phyloP scores from a whole-genome alignment of 2,797 vertebrate species.

The Allobates femoralis region DNA sequence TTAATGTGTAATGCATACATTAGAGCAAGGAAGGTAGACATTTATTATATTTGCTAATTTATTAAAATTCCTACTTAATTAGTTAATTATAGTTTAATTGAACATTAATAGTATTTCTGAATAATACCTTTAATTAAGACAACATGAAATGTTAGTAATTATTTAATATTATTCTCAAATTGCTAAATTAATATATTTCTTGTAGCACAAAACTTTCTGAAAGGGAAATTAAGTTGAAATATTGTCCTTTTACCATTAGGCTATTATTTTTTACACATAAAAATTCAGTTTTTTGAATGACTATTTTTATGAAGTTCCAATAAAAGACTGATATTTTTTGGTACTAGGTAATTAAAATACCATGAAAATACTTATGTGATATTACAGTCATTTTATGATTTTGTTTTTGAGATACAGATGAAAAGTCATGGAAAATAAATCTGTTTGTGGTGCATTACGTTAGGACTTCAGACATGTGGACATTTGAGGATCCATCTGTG shows the following conservation, averaged over 20 bases:
- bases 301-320: background rate
- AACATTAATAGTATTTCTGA: conserved; percentile 57
- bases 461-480: background rate
- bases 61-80: conserved; percentile 55
- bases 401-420: too few relatives aligned
- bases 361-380: background rate
- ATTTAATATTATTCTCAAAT: conserved; percentile 49
- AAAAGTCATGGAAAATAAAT: too few relatives aligned
- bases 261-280: conserved; percentile 28
- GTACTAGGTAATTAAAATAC: background rate
- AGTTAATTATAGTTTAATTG: conserved; percentile 62
- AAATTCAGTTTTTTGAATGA: background rate
- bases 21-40: conserved; percentile 47
- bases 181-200: conserved; percentile 45
- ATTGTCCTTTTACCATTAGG: conserved; percentile 48
- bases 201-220: conserved; percentile 10
- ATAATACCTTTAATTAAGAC: conserved; percentile 60
- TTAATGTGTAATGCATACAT: conserved; percentile 57
- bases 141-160: conserved; percentile 57
- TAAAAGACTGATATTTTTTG: background rate
- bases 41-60: conserved; percentile 54
- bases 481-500: background rate
- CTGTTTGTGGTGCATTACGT: background rate
- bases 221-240: conserved; percentile 32
- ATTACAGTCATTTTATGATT: background rate